Evolutionary conservation across 2,888 invertebrate genomes (phyloP).

Genomic region (Dilophus febrilis): DNA sequence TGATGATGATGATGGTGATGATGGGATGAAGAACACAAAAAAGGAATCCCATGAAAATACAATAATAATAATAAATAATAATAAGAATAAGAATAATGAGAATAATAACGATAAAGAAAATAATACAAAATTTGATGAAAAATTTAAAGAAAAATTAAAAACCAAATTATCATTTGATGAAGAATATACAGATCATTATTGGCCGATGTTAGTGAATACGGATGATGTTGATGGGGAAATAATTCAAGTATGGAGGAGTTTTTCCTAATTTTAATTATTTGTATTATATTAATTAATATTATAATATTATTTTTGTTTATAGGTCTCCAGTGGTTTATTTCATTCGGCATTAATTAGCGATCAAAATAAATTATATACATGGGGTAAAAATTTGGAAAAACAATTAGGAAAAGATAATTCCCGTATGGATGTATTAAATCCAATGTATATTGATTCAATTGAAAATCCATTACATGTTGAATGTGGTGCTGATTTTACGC

Average conservation of each 20-base stretch:
- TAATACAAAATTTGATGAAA: background rate
- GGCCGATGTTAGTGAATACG: conserved; percentile 44
- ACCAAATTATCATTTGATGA: conserved; percentile 7
- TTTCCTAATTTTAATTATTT: conserved; percentile 1
- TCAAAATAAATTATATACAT: conserved; percentile 55
- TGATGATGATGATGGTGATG: no score
- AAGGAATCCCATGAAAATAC: background rate
- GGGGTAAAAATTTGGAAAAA: conserved; percentile 83
- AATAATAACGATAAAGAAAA: no score
- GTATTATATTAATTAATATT: background rate
- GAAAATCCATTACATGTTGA: conserved; percentile 27
- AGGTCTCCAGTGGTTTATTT: conserved; percentile 60
- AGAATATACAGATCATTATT: conserved; percentile 32
- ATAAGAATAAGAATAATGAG: no score
- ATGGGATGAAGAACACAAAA: background rate
- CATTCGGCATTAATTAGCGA: conserved; percentile 61
- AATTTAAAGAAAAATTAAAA: conserved; percentile 3
- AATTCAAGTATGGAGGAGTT: conserved; percentile 41
- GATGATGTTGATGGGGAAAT: conserved; percentile 42
- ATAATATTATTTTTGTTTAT: conserved; percentile 3
- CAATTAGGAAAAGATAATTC: conserved; percentile 50
- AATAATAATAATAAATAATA: background rate
- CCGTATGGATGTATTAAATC: conserved; percentile 22
- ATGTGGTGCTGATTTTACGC: conserved; percentile 29
- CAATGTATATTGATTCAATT: conserved; percentile 24